Evolutionary conservation across 30 jellyfish, hydroid and myxozoan species (phyloP).

Genomic region (Aurelia aurita): DNA sequence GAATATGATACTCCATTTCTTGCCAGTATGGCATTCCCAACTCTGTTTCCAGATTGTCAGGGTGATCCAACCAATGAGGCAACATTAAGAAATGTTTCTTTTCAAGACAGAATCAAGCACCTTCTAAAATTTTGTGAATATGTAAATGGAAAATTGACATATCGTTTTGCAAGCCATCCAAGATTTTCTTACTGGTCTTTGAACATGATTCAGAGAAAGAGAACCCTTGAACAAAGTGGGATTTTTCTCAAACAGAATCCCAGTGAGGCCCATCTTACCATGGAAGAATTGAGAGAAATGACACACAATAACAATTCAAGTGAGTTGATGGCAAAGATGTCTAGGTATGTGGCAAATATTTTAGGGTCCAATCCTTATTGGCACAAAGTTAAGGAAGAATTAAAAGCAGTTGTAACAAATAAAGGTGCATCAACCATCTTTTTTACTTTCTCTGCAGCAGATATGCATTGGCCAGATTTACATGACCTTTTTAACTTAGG

Average conservation of each 20-base stretch:
- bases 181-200: constrained; percentile 3
- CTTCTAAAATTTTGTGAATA: too few relatives aligned
- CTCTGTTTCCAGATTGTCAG: too few relatives aligned
- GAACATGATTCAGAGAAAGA: constrained; percentile 3
- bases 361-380: not conserved
- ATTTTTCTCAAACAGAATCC: constrained; percentile 23
- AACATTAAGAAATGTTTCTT: too few relatives aligned
- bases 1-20: too few relatives aligned
- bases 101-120: too few relatives aligned
- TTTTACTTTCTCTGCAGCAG: constrained; percentile 35
- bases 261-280: not conserved
- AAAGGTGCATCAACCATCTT: constrained; percentile 29
- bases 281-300: constrained; percentile 15
- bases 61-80: too few relatives aligned
- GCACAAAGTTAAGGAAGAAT: not conserved
- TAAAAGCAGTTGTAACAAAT: not conserved
- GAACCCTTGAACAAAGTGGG: too few relatives aligned
- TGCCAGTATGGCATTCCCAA: too few relatives aligned
- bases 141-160: too few relatives aligned
- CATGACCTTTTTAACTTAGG: too few relatives aligned
- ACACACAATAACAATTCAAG: not conserved
- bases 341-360: not conserved
- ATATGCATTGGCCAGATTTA: constrained; percentile 30
- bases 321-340: not conserved
- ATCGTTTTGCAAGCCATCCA: too few relatives aligned